Conservation (phyloP, 2,888 invertebrate genomes). For the Hydrotaea cyrtoneurina region DNA sequence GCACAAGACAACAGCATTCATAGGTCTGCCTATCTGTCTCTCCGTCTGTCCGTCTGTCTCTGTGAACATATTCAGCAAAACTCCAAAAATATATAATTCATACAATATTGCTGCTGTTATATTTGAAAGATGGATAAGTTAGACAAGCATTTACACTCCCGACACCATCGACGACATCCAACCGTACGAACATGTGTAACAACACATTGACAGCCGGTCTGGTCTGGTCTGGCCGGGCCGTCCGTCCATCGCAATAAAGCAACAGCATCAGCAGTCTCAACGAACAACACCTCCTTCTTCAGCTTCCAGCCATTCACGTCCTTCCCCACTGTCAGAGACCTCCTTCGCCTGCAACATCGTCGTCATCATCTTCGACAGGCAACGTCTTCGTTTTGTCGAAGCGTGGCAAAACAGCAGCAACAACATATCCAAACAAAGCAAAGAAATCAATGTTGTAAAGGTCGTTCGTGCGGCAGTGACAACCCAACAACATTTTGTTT, state of each 20-base stretch:
- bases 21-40: too few species aligned
- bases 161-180: background rate
- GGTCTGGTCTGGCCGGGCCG: background rate
- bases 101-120: background rate
- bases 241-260: background rate
- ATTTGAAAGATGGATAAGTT: background rate
- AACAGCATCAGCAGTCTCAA: background rate
- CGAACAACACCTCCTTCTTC: background rate
- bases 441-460: conserved; percentile 65
- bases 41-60: too few species aligned
- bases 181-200: background rate
- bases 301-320: background rate
- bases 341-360: background rate
- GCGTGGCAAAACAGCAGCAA: background rate
- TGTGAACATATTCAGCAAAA: background rate
- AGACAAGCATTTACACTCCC: conserved; percentile 1
- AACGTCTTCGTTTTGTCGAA: background rate
- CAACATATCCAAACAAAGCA: background rate
- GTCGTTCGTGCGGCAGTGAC: conserved; percentile 65
- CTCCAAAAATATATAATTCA: background rate
- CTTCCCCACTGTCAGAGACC: background rate
- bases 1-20: background rate
- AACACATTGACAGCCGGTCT: background rate
- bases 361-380: conserved; percentile 1
- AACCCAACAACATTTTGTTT: conserved; percentile 41